Evolutionary conservation across 2,797 vertebrate genomes (phyloP).

Genomic region (Numenius phaeopus): DNA sequence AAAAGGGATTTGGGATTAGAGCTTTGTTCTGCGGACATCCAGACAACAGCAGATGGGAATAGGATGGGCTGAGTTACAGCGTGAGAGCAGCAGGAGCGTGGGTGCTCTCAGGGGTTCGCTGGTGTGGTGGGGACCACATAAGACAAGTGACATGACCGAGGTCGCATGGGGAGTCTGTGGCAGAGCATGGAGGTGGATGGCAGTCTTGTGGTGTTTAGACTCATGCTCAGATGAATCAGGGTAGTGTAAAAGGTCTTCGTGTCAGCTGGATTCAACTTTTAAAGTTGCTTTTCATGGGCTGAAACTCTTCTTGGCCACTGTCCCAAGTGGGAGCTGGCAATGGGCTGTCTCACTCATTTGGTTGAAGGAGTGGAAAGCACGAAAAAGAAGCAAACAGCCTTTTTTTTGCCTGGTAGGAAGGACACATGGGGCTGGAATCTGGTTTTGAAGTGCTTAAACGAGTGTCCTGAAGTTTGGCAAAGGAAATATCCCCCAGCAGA

Average conservation of each 20-base stretch:
- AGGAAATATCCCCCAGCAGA: neutral
- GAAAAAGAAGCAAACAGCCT: neutral
- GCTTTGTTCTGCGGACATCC: neutral
- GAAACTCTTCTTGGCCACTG: neutral
- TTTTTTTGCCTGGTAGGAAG: neutral
- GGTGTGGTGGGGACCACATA: accelerated
- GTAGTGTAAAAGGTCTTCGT: neutral
- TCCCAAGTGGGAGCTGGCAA: neutral
- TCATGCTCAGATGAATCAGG: accelerated
- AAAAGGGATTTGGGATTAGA: constrained; percentile 48
- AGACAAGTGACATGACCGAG: neutral
- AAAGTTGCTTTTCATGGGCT: neutral
- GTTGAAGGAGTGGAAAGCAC: neutral
- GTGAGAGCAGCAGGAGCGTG: accelerated
- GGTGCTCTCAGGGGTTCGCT: neutral
- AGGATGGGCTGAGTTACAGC: neutral
- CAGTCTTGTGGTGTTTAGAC: neutral
- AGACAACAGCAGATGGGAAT: neutral
- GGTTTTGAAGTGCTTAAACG: neutral
- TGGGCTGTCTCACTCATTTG: neutral
- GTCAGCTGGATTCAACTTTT: neutral
- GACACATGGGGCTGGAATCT: neutral
- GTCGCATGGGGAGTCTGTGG: neutral
- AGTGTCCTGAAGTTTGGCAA: neutral
- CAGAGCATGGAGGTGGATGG: neutral